Conservation (phyloP, 1,140 invertebrate species). For the Formica exsecta region DNA sequence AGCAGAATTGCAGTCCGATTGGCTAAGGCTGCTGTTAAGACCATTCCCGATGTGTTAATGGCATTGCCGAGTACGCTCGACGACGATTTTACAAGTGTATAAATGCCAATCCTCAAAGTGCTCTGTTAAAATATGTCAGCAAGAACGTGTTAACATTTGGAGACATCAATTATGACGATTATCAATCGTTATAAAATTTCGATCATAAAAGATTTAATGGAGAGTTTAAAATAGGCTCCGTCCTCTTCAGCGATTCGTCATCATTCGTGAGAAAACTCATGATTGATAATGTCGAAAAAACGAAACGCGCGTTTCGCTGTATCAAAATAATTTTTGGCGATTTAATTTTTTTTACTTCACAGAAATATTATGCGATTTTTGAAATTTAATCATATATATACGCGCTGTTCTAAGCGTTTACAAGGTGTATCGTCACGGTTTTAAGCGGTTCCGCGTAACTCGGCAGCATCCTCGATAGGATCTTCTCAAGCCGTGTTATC, state of each 20-base stretch:
- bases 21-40: conserved; percentile 60
- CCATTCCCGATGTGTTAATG: conserved; percentile 54
- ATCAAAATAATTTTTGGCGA: background rate
- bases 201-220: background rate
- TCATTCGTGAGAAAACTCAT: background rate
- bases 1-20: conserved; percentile 21
- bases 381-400: background rate
- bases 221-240: too few species aligned
- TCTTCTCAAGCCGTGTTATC: conserved; percentile 71
- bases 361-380: conserved; percentile 20
- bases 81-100: background rate
- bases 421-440: conserved; percentile 44
- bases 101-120: background rate
- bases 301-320: background rate
- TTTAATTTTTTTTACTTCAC: background rate
- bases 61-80: conserved; percentile 41
- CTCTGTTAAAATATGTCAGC: background rate
- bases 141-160: background rate
- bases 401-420: background rate
- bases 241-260: background rate
- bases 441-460: conserved; percentile 62
- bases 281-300: background rate
- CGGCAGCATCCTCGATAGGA: conserved; percentile 61
- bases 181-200: background rate
- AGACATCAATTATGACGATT: background rate